Base-by-base conservation (phyloP, 2,113 vertebrate genomes). In the Papio anubis region DNA sequence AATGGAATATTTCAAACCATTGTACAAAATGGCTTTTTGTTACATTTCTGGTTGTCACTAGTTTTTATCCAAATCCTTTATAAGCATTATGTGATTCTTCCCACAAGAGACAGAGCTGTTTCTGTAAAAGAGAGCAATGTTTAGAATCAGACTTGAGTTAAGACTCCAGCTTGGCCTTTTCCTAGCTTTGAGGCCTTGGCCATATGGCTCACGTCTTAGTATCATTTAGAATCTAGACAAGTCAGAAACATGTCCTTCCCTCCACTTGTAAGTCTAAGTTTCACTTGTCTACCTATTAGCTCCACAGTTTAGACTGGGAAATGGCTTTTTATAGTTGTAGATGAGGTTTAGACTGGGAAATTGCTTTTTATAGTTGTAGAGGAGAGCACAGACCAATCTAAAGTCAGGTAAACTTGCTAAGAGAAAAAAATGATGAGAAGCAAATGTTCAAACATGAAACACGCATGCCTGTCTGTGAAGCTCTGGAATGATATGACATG, bases 11-110 rank as follows among this genome's bases (percentile, higher is more conserved):
- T 97, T 97, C 97, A 96, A 96, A 84, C 90, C 84, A 81, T 81
- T 92, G 92, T 96, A 20, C 78, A 50, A 96, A 87, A 95, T 80
- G 35, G 10, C 59, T 92, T 80, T 94, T 83, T 75, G 35, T 89
- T 48, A 86, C 48, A 52, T 96, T 93, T 96, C 78, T 93, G 86
- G 57, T 96, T 79, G 38, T 94, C 82, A 52, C 66, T 90, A 17
- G 27, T 96, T 98, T 95, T 76, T 23, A 96, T 35, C 87, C 38
- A 70, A 86, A 87, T 76, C 75, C 73, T 97, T 94, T 97, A n/a
- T 73, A 84, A 87, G 92, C 50, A 59, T 80, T 91, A 76, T 73
- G 64, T 57, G 87, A 66, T 48, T 81, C 81, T 81, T 89, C 61
- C 84, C 61, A 72, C 23, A 40, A 88, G 55, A 96, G 83, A 90